Conservation (phyloP, 2,113 vertebrate genomes). For the Harpagus bidentatus region DNA sequence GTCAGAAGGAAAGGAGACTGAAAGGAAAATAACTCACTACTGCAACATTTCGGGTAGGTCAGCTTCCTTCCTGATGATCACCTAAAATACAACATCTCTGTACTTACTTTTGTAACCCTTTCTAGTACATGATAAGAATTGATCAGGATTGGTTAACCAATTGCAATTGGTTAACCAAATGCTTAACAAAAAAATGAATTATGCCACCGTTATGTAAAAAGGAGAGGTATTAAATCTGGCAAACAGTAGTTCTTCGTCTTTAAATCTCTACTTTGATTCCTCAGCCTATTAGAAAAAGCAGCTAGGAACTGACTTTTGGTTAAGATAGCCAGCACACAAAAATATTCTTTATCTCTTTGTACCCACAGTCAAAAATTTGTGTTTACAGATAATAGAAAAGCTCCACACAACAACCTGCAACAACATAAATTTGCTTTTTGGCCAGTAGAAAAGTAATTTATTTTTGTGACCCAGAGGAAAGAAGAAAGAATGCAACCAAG, state of each 20-base stretch:
- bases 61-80: not conserved
- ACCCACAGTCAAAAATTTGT: not conserved
- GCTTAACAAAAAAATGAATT: not conserved
- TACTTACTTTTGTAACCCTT: not conserved
- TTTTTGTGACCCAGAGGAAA: slow-evolving; percentile 4
- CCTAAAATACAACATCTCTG: not conserved
- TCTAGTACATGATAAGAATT: not conserved
- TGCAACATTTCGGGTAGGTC: not conserved
- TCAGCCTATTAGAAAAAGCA: not conserved
- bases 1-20: not conserved
- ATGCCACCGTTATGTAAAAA: not conserved
- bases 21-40: not conserved
- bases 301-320: not conserved
- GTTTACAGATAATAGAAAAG: slow-evolving; percentile 2
- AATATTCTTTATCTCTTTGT: not conserved
- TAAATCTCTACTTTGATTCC: not conserved
- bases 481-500: not conserved
- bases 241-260: not conserved
- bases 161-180: not conserved
- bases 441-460: not conserved
- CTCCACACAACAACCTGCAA: not conserved
- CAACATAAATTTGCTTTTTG: not conserved
- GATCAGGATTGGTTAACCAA: not conserved
- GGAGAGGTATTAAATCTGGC: not conserved
- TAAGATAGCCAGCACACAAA: not conserved